Base-by-base conservation (phyloP, 2,113 vertebrate genomes). In the Ictalurus punctatus region DNA sequence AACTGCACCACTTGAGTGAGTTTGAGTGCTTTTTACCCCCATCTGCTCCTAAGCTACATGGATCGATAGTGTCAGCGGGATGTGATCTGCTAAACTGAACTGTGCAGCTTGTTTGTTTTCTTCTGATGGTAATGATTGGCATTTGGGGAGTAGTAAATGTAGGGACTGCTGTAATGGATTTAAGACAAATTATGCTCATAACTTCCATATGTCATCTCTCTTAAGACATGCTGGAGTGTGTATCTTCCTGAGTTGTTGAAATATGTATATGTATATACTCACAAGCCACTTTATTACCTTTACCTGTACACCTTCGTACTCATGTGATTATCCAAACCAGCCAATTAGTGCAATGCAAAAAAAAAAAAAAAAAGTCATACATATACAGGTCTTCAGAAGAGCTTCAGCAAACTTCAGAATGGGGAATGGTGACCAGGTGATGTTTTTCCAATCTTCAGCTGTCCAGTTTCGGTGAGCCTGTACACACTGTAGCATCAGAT, bases 181-280 rank as follows among this genome's bases (percentile, higher is more conserved):
- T 19, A 59, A 76, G 85, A 59, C 27, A 61, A 44, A 74, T 27
- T 44, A 52, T 40, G 59, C 14, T 65, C 40, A 67, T 80, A 80
- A 37, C 54, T 12, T 54, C 25, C 59, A 74, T 71, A 87, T 90
- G 85, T 90, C 44, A 25, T 2, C n/a, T 52, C 48, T 63, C 48
- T 86, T 87, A 87, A 85, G 82, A 85, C 61, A 85, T 61, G 52
- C 73, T 37, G 37, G 82, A 74, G 73, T 48, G 71, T 79, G 81
- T 86, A 48, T 54, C 25, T 6, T 54, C 25, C 34, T 73, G 74
- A 48, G 10, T 14, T 78, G 37, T 30, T 73, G 30, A 73, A 37
- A 73, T 74, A 1, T 19, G 37, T 23, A 21, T 74, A 74, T 44
- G 40, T 44, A 12, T 40, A 76, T 12, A 78, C 40, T 6, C 74